Evolutionary conservation across 2,797 vertebrate species (phyloP).

Genomic region (Bovichtus diacanthus): DNA sequence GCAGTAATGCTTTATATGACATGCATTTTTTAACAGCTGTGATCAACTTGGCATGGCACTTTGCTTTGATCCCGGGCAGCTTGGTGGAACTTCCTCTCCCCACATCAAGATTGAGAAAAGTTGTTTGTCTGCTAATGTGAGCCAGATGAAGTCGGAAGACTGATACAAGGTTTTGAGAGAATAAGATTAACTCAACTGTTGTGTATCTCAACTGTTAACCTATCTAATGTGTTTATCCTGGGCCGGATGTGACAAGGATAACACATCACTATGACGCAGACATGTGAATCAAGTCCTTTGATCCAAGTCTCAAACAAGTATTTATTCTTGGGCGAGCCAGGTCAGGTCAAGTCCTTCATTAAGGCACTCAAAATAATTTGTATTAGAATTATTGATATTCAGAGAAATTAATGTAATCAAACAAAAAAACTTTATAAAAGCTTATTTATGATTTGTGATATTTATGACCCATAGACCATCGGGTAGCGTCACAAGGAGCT

Average conservation of each 20-base stretch:
- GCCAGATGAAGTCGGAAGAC: conserved; percentile 18
- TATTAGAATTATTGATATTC: no score
- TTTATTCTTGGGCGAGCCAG: no score
- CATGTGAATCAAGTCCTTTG: no score
- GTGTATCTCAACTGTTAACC: no score
- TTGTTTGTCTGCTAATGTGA: conserved; percentile 3
- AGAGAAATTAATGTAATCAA: no score
- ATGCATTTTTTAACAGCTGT: conserved; percentile 24
- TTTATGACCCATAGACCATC: neutral
- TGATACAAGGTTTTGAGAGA: neutral
- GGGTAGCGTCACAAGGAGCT: neutral
- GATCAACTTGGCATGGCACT: conserved; percentile 2
- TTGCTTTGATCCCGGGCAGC: conserved; percentile 25
- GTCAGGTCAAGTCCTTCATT: no score
- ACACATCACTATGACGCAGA: neutral
- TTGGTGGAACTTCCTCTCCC: conserved; percentile 17
- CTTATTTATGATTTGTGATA: no score
- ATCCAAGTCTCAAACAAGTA: no score
- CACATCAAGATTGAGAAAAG: conserved; percentile 10
- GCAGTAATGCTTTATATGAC: conserved; percentile 27
- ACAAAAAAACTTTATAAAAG: no score
- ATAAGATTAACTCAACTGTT: neutral
- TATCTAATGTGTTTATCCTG: no score
- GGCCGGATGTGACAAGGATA: neutral
- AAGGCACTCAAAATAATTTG: no score